Evolutionary conservation across 2,797 vertebrate genomes (phyloP).

Genomic region (Malurus leucopterus): DNA sequence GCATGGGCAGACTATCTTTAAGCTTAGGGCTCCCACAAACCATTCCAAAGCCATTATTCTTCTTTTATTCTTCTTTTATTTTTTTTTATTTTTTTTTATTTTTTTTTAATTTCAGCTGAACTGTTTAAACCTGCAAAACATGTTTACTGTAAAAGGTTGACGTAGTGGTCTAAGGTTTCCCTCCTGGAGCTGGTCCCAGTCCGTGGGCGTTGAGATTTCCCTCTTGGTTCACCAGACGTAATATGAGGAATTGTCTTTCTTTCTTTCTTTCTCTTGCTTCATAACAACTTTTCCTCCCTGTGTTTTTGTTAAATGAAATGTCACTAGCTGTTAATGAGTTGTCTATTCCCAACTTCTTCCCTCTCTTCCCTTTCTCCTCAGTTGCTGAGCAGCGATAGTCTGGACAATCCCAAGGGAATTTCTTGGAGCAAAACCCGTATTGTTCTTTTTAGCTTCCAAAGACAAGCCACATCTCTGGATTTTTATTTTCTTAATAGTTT

Average conservation of each 20-base stretch:
- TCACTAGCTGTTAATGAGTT: conserved; percentile 64
- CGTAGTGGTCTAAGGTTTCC: conserved; percentile 89
- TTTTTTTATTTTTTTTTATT: too few relatives aligned
- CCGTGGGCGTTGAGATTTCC: conserved; percentile 82
- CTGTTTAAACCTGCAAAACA: conserved; percentile 83
- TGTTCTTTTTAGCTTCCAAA: conserved; percentile 47
- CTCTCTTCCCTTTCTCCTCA: neutral
- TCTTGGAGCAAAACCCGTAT: conserved; percentile 34
- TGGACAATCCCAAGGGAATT: conserved; percentile 61
- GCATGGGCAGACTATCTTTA: conserved; percentile 18
- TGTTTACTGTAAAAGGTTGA: conserved; percentile 88
- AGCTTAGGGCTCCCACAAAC: conserved; percentile 17
- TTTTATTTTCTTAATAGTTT: conserved; percentile 45
- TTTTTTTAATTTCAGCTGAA: conserved; percentile 14
- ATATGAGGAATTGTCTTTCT: conserved; percentile 81
- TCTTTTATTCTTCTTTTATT: neutral
- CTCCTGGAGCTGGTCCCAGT: conserved; percentile 84
- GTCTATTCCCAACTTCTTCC: conserved; percentile 46
- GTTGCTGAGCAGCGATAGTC: conserved; percentile 21
- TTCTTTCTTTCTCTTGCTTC: conserved; percentile 49
- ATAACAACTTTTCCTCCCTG: conserved; percentile 64
- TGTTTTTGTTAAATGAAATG: conserved; percentile 64
- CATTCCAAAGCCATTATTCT: neutral
- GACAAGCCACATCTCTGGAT: neutral
- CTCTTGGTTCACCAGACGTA: conserved; percentile 84